These are phyloP conservation scores for Telmatherina bonti DNA, from an alignment of 2,797 vertebrate genomes.

Conservation along the genomic window DNA sequence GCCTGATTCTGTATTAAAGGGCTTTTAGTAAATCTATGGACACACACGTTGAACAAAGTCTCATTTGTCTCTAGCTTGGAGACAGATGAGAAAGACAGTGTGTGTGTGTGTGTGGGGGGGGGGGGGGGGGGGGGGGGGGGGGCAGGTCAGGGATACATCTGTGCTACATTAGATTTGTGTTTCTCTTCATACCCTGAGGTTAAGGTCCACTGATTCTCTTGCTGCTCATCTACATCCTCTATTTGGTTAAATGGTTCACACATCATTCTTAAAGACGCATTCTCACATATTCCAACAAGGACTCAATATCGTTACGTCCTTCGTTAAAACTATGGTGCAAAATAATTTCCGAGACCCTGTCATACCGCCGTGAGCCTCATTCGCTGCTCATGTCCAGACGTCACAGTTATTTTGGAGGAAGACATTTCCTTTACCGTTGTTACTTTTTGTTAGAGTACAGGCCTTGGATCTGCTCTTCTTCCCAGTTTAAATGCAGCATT, in stretches of 20 bases:
- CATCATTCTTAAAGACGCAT: slow-evolving; percentile 63
- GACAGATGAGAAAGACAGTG: slow-evolving; percentile 59
- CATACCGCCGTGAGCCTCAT: slow-evolving; percentile 50
- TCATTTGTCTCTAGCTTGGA: slow-evolving; percentile 48
- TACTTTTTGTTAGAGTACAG: slow-evolving; percentile 32
- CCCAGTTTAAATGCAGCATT: slow-evolving; percentile 57
- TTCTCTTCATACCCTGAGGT: slow-evolving; percentile 86
- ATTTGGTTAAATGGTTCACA: slow-evolving; percentile 70
- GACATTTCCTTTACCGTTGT: slow-evolving; percentile 77
- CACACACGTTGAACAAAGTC: slow-evolving; percentile 33
- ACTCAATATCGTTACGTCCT: slow-evolving; percentile 48
- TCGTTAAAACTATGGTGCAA: slow-evolving; percentile 71
- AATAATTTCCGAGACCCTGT: slow-evolving; percentile 77
- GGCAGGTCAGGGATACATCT: slow-evolving; percentile 56
- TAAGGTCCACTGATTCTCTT: slow-evolving; percentile 71
- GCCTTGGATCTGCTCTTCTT: slow-evolving; percentile 39
- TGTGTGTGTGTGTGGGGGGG: no score
- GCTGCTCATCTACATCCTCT: slow-evolving; percentile 60
- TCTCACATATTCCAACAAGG: slow-evolving; percentile 49
- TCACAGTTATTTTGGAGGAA: slow-evolving; percentile 77
- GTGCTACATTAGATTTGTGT: slow-evolving; percentile 82
- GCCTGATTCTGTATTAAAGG: slow-evolving; percentile 73
- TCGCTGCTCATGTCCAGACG: slow-evolving; percentile 47
- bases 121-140: no score
- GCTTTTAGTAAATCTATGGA: slow-evolving; percentile 60